These are phyloP conservation scores for Chymomyza amoena DNA, from an alignment of 2,888 invertebrate genomes.

Conservation along the genomic window DNA sequence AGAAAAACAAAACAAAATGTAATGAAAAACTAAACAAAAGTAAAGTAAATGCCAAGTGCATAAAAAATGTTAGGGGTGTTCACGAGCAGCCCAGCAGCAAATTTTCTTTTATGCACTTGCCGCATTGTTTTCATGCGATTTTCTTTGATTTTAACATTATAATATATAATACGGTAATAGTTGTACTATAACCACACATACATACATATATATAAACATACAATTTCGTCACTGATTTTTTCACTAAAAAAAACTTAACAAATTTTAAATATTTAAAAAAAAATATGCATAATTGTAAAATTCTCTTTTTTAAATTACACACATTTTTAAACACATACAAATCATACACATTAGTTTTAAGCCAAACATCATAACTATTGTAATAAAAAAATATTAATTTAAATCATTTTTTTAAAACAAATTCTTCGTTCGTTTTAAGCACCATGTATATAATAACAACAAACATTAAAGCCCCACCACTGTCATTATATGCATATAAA, in stretches of 20 bases:
- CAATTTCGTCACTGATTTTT: conserved; percentile 15
- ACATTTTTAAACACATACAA: conserved; percentile 23
- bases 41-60: conserved; percentile 4
- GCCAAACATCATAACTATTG: not conserved
- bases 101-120: conserved; percentile 39
- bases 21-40: conserved; percentile 30
- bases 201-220: conserved; percentile 4
- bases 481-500: conserved; percentile 21
- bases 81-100: conserved; percentile 22
- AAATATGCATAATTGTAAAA: conserved; percentile 38
- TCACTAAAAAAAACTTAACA: conserved; percentile 15
- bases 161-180: not conserved
- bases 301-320: conserved; percentile 23
- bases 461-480: conserved; percentile 66
- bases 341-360: not conserved
- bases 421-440: conserved; percentile 52
- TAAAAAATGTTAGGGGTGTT: conserved; percentile 18
- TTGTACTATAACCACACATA: not conserved
- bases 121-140: not conserved
- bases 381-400: not conserved
- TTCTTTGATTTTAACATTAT: not conserved
- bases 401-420: not conserved
- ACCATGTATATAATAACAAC: conserved; percentile 54
- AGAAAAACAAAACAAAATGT: conserved; percentile 34
- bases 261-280: conserved; percentile 23